Conservation (phyloP, 2,888 invertebrate species). For the Ormia ochracea region DNA sequence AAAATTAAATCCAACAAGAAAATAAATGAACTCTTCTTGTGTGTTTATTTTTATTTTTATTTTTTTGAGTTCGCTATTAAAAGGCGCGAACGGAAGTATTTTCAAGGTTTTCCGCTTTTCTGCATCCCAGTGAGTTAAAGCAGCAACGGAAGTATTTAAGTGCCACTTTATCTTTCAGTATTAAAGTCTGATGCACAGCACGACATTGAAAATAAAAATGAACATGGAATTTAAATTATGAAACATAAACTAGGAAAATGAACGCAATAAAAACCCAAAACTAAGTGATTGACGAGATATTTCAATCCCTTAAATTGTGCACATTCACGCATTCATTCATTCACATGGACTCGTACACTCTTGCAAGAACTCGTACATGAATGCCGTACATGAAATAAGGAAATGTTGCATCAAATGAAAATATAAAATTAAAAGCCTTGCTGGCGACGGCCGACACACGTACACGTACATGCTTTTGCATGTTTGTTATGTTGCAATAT, state of each 20-base stretch:
- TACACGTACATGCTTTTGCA: background rate
- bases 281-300: conserved; percentile 21
- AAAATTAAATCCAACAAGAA: too few relatives aligned
- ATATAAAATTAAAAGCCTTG: conserved; percentile 16
- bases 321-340: conserved; percentile 9
- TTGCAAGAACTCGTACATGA: background rate
- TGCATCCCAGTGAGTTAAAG: background rate
- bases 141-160: conserved; percentile 56
- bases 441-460: background rate
- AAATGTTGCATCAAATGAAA: conserved; percentile 46
- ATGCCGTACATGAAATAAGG: conserved; percentile 45
- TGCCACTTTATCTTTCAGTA: conserved; percentile 42
- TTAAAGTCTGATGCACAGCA: conserved; percentile 42
- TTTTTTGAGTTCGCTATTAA: conserved; percentile 28
- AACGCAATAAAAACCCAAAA: background rate
- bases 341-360: background rate
- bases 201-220: conserved; percentile 51
- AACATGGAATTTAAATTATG: conserved; percentile 6
- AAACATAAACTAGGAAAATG: conserved; percentile 5
- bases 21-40: background rate
- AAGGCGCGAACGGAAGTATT: conserved; percentile 58
- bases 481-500: conserved; percentile 17
- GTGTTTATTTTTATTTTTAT: background rate
- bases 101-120: conserved; percentile 50
- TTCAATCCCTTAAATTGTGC: conserved; percentile 56